Percentiles rank a stretch among this genome's conserved stretches.
These are phyloP conservation scores for Agelaius tricolor DNA, from an alignment of 2,113 vertebrate species.

Conservation along the genomic window DNA sequence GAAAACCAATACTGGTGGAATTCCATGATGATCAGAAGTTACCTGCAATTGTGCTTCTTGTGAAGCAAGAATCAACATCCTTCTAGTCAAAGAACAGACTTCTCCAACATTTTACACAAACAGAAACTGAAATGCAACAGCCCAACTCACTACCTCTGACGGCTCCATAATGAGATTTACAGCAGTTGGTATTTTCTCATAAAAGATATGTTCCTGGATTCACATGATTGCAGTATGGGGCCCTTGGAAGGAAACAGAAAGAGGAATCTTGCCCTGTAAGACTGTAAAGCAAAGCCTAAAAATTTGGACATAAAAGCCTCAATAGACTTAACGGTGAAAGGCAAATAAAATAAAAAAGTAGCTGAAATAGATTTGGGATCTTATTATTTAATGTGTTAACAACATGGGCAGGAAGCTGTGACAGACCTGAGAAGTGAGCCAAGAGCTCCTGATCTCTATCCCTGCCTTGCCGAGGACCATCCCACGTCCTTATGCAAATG, in stretches of 20 bases:
- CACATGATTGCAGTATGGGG: not conserved
- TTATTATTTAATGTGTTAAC: not conserved
- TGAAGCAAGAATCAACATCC: not conserved
- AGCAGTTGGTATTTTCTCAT: not conserved
- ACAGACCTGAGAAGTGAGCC: not conserved
- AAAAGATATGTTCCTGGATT: not conserved
- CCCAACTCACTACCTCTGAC: not conserved
- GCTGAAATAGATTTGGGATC: not conserved
- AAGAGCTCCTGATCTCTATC: slow-evolving; percentile 22
- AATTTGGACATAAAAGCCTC: not conserved
- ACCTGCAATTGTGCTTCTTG: rapidly evolving
- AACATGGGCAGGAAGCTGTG: not conserved
- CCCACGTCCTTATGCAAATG: slow-evolving; percentile 18
- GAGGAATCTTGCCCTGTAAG: not conserved
- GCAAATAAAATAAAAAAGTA: not conserved
- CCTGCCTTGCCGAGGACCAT: not conserved
- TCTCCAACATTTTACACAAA: not conserved
- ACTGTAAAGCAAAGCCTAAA: not conserved
- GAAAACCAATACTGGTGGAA: not conserved
- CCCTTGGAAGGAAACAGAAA: not conserved
- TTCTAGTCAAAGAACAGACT: not conserved
- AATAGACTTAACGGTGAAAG: not conserved
- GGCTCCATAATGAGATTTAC: not conserved
- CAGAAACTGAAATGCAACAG: not conserved
- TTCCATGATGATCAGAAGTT: not conserved